Conservation (phyloP, 2,797 vertebrate species). For the Natrix natrix region DNA sequence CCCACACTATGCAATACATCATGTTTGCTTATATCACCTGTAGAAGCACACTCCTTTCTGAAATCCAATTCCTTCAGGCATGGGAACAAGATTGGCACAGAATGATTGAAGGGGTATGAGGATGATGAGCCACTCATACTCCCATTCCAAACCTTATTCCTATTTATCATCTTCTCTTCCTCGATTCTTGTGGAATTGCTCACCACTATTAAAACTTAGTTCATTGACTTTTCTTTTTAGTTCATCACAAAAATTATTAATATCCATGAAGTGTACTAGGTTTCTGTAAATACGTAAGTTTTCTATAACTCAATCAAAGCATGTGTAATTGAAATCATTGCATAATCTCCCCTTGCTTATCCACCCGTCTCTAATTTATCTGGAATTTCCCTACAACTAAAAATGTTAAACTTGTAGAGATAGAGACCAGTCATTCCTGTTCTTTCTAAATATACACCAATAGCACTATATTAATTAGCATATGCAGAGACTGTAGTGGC, state of each 20-base stretch:
- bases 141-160: not conserved
- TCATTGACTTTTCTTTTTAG: not conserved
- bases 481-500: not conserved
- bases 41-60: not conserved
- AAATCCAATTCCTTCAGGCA: not conserved
- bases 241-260: not conserved
- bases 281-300: not conserved
- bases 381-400: not conserved
- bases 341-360: not conserved
- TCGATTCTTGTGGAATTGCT: not conserved
- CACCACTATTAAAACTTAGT: not conserved
- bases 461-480: not conserved
- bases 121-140: not conserved
- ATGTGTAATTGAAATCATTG: not conserved
- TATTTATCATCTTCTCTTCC: not conserved
- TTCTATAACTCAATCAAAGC: not conserved
- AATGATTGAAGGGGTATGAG: not conserved
- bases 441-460: not conserved
- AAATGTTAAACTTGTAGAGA: not conserved
- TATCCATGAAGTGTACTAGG: not conserved
- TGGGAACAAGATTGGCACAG: not conserved
- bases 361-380: not conserved
- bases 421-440: not conserved
- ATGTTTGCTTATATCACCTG: not conserved
- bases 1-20: not conserved